Base-by-base conservation (phyloP, 2,888 invertebrate species). In the Drosophila nr. fundita region DNA sequence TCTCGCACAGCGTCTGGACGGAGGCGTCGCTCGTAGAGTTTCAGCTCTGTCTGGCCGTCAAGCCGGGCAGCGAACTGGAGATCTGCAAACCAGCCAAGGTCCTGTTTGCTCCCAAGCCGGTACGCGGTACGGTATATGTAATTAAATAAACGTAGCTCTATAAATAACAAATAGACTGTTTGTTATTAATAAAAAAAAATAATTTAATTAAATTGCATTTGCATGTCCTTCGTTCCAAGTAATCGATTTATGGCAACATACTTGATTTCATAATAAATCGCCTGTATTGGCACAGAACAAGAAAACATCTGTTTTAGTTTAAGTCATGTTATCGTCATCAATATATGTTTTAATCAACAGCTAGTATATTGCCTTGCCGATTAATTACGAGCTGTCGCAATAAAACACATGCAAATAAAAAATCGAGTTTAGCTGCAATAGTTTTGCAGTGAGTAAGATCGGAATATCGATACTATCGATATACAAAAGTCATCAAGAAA, bases 11-110 rank as follows among this genome's bases (percentile, higher is more conserved):
- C 83, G 97, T 98, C 27, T 98, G 98, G 98, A 97, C 97, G 66
- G 98, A 98, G 93, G 96, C 98, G 0, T 97, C 97, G 82, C 96
- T 97, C 67, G 96, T 98, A 27, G 97, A 98, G 91, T 95, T 98
- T 69, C 96, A 96, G 6, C 94, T 98, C 48, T 97, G 97, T 48
- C 93, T 98, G 52, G 96, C 97, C 6, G 90, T 84, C 0, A 76
- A 88, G 0, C 88, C 84, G 0, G 84, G 93, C 40, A 92, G 95
- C 10, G 94, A 96, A 40, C 94, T 98, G 48, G 97, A 98, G 90
- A 94, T 98, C 21, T 97, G 98, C 91, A 96, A 97, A 85, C 96
- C 98, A 0, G 97, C 97, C 2, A 96, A 97, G 91, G 96, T 98
- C 61, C 95, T 96, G 42, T 97, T 98, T 66, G 96, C 97, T 4